A percentile compares a stretch with the other conserved stretches of the same genome.
phyloP scores from a whole-genome alignment of 1,140 invertebrate species.

The Hylaeus volcanicus region DNA sequence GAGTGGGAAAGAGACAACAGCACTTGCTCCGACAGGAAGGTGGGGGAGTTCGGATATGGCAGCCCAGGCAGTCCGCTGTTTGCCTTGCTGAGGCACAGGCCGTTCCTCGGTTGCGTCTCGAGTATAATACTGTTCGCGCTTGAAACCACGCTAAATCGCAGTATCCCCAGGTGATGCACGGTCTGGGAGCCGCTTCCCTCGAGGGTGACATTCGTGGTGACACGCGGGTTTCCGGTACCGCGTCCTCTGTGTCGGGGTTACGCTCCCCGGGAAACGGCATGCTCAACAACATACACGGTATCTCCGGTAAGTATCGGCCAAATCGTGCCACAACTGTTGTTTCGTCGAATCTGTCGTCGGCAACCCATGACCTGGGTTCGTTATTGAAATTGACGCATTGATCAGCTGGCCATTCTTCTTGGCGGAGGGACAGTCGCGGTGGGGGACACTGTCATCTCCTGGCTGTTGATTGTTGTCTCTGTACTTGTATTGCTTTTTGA shows the following conservation, averaged over 20 bases:
- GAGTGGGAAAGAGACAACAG: slow-evolving; percentile 24
- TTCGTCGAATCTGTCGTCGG: too few relatives aligned
- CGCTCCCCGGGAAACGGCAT: slow-evolving; percentile 77
- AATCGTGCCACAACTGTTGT: neutral
- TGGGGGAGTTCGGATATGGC: slow-evolving; percentile 77
- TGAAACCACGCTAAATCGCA: slow-evolving; percentile 1
- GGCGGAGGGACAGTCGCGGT: too few relatives aligned
- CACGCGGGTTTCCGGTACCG: slow-evolving; percentile 54
- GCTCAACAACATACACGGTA: slow-evolving; percentile 80
- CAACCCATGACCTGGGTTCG: too few relatives aligned
- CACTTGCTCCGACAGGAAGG: slow-evolving; percentile 51
- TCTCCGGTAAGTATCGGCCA: slow-evolving; percentile 76
- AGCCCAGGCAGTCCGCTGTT: slow-evolving; percentile 78
- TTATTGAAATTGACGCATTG: too few relatives aligned
- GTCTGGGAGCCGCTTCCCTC: slow-evolving; percentile 1
- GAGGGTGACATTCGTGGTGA: slow-evolving; percentile 58
- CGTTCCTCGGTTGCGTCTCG: slow-evolving; percentile 54
- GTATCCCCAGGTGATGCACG: slow-evolving; percentile 2
- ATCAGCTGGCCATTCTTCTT: too few relatives aligned
- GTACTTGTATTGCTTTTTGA: too few relatives aligned
- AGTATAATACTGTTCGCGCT: slow-evolving; percentile 37
- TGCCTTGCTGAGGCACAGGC: slow-evolving; percentile 78
- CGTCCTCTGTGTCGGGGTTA: slow-evolving; percentile 69
- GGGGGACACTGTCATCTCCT: too few relatives aligned
- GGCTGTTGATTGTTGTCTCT: too few relatives aligned